Conservation (phyloP, 2,113 vertebrate species). For the Zeus faber region DNA sequence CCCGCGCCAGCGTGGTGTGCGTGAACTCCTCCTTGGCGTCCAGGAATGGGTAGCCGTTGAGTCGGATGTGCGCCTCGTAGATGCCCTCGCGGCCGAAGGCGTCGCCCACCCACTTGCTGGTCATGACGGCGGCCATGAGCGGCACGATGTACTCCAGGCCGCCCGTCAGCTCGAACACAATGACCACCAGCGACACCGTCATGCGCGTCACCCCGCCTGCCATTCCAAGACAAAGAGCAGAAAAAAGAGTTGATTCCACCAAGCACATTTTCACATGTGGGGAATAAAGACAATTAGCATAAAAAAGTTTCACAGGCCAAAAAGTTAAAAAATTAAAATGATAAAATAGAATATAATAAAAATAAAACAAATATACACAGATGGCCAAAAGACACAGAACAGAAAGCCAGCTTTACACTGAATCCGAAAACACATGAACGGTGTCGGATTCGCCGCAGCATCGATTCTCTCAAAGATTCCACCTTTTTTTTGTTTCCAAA, state of each 20-base stretch:
- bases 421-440: too few relatives aligned
- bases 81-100: conserved; percentile 97
- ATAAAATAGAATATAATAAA: too few relatives aligned
- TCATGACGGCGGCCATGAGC: conserved; percentile 98
- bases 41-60: conserved; percentile 98
- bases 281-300: too few relatives aligned
- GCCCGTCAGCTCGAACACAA: conserved; percentile 96
- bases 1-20: conserved; percentile 91
- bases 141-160: conserved; percentile 98
- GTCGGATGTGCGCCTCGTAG: conserved; percentile 95
- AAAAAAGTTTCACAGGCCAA: too few relatives aligned
- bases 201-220: conserved; percentile 96
- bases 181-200: conserved; percentile 97
- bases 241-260: too few relatives aligned
- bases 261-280: too few relatives aligned
- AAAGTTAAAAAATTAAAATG: too few relatives aligned
- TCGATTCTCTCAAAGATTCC: too few relatives aligned
- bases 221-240: background rate
- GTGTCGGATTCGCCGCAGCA: too few relatives aligned
- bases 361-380: background rate
- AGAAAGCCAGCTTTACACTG: too few relatives aligned
- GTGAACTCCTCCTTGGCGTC: conserved; percentile 99
- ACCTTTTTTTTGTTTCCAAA: too few relatives aligned
- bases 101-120: conserved; percentile 99
- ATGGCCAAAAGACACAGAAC: too few relatives aligned